Evolutionary conservation across 1,140 invertebrate genomes (phyloP), one percentile per base, ranked within the genome.

Genomic region (Brachionus manjavacas): DNA sequence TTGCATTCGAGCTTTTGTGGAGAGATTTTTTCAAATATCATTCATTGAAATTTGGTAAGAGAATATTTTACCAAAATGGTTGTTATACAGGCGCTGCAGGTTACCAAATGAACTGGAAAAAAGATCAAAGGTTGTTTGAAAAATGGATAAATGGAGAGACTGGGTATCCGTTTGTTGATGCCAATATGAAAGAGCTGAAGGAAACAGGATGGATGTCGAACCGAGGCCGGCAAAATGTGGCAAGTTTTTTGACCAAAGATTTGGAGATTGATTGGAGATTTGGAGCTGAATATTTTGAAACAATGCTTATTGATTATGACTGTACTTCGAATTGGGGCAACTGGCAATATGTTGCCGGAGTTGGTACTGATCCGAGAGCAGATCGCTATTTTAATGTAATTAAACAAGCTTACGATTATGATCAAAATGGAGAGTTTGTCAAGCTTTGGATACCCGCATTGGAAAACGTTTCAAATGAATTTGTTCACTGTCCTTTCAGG

Each of bases 281-380:
- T n/a, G 90, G 90, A 66, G 90, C 89, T 14, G 89, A 90, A 81
- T 91, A 89, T 89, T 91, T 91, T 85, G 89, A 90, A 86, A 88
- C 88, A 16, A 85, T 87, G 46, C 85, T 91, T 87, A 85, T 90
- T 66, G 90, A 90, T 83, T 88, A 90, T 87, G 90, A 90, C 87
- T 89, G 90, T 1, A 90, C 89, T 83, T 89, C 89, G 86, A 90
- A 90, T 87, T 90, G 90, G 87, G 90, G 90, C 25, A 90, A 90
- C 86, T 90, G 90, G 90, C 87, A 89, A 39, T 90, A 90, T 85
- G 87, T 87, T 86, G 89, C 89, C 55, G 90, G 89, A 9, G 87
- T 90, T 64, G 90, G 90, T 0, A 90, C 89, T 86, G 89, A 90
- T 85, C 89, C 90, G 0, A 86, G 90, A 78, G 88, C 90, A 85